Evolutionary conservation across 1,140 invertebrate genomes (phyloP), one percentile per base, ranked within the genome.

Genomic region (Pseudachorutes palmiensis): DNA sequence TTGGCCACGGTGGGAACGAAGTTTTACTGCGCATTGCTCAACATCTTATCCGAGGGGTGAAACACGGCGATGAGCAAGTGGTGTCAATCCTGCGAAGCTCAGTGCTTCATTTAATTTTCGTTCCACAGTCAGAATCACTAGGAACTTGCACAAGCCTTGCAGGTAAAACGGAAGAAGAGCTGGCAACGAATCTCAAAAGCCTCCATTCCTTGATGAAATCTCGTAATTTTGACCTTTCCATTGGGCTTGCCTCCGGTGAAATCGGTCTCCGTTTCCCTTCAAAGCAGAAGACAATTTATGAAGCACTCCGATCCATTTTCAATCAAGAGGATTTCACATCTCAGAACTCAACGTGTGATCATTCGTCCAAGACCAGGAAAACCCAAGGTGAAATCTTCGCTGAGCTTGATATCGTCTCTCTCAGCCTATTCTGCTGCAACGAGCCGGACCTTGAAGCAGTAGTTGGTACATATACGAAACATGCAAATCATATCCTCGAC

Each of bases 1-100:
- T 89, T 76, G 88, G 86, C 3, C 88, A 91, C 1, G 78, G 90
- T 19, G 92, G 91, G 0, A 83, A 90, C 66, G 93, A 97, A 78
- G 82, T 97, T 32, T 77, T 90, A 0, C 75, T 94, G 0, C 86
- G 92, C 76, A 81, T 97, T 57, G 86, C 88, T 0, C 82, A 89
- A 0, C 92, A 97, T 80, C 79, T 97, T 19, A 75, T 87, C 12
- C 84, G 80, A 62, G 91, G 88, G 1, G 85, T 87, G 76, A 77
- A 80, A 45, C 79, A 86, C 30, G 83, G 84, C 12, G 83, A 92
- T 75, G 82, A 83, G 0, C 76, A 81, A 1, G 84, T 88, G 29
- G 77, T 80, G 1, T 78, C 79, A 2, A 76, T 95, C 36, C 75
- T 97, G 0, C 77, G 87, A 49, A 86, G 86, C 62, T 79, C 85